phyloP scores from a whole-genome alignment of 1,140 invertebrate genomes.

The Bombus pascuorum region DNA sequence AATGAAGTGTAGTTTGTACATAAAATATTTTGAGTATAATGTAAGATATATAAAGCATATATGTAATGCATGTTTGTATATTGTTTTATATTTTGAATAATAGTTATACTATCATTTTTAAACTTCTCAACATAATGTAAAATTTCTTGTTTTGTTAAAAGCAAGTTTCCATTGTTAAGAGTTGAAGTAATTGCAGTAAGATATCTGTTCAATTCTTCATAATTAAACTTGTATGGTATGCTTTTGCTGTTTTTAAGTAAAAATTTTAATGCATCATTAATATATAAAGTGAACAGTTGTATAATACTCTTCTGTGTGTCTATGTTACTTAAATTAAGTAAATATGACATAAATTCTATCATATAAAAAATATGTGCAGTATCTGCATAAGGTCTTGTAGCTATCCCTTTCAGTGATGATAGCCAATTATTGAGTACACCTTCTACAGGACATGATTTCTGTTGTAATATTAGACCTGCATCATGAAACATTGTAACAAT shows the following conservation, averaged over 20 bases:
- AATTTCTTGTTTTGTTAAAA: conserved; percentile 39
- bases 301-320: background rate
- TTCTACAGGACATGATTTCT: conserved; percentile 18
- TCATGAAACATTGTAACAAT: conserved; percentile 61
- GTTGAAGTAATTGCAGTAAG: conserved; percentile 20
- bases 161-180: conserved; percentile 33
- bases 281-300: conserved; percentile 28
- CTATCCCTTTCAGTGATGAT: conserved; percentile 23
- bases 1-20: background rate
- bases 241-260: conserved; percentile 47
- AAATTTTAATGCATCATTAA: conserved; percentile 41
- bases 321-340: conserved; percentile 34
- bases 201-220: conserved; percentile 51
- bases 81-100: conserved; percentile 38
- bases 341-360: conserved; percentile 57
- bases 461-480: conserved; percentile 36
- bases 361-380: conserved; percentile 16
- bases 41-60: conserved; percentile 56
- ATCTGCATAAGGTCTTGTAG: conserved; percentile 63
- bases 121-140: conserved; percentile 35
- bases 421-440: conserved; percentile 43
- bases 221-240: conserved; percentile 17
- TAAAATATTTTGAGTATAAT: conserved; percentile 40
- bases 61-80: conserved; percentile 46
- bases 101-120: conserved; percentile 36